These are phyloP conservation scores for Porites divaricata DNA, from an alignment of 92 coral and sea anemone species.

Conservation along the genomic window DNA sequence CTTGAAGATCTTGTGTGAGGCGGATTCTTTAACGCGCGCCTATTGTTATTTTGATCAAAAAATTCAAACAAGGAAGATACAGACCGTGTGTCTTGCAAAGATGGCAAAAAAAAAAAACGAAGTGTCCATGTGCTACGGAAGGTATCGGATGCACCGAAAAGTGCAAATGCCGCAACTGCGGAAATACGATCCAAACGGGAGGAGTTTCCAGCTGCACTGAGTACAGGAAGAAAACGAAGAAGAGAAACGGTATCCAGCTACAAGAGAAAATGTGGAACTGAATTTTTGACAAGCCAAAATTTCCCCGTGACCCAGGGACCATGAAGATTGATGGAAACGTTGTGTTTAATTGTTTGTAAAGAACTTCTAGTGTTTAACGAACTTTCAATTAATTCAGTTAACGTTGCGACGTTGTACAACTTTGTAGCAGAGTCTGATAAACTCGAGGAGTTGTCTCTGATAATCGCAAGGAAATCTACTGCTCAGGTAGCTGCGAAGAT, in stretches of 20 bases:
- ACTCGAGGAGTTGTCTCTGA: no score
- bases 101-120: conserved; percentile 39
- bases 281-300: conserved; percentile 13
- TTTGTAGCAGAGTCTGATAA: no score
- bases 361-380: conserved; percentile 33
- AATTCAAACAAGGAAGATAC: background rate
- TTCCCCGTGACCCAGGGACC: conserved; percentile 43
- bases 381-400: conserved; percentile 21
- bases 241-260: conserved; percentile 49
- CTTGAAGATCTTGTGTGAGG: no score
- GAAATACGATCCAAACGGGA: conserved; percentile 39
- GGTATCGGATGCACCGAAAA: conserved; percentile 36
- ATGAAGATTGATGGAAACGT: conserved; percentile 54
- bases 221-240: conserved; percentile 25
- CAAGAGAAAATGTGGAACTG: conserved; percentile 52
- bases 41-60: no score
- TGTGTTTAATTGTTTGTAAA: conserved; percentile 48
- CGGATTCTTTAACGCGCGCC: no score
- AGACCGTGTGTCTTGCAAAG: conserved; percentile 28
- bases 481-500: no score
- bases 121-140: conserved; percentile 54
- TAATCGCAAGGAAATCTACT: no score
- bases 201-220: conserved; percentile 11
- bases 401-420: no score
- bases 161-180: conserved; percentile 54